Evolutionary conservation across 2,113 vertebrate genomes (phyloP).

Genomic region (Myotis yumanensis): DNA sequence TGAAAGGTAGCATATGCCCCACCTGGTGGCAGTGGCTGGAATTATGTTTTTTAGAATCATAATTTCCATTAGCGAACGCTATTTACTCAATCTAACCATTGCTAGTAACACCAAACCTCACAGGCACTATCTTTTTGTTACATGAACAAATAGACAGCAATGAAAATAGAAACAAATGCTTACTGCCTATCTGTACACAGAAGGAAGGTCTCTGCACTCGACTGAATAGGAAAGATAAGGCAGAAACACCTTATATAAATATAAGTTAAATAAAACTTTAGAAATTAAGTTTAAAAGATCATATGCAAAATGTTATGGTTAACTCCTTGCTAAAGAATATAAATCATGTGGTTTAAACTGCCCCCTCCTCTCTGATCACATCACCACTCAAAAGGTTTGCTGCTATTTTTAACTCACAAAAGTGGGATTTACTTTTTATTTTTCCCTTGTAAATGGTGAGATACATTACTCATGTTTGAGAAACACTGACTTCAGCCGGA

Average conservation of each 20-base stretch:
- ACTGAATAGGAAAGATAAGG: not conserved
- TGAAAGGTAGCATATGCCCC: not conserved
- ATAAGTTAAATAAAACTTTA: not conserved
- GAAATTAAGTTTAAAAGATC: not conserved
- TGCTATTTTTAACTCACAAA: slow-evolving; percentile 10
- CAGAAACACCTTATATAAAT: not conserved
- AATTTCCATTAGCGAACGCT: not conserved
- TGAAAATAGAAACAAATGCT: not conserved
- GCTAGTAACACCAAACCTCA: not conserved
- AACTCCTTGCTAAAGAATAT: not conserved
- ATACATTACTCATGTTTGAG: not conserved
- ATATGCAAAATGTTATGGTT: not conserved
- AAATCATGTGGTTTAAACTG: not conserved
- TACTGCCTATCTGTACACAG: not conserved
- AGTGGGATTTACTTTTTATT: not conserved
- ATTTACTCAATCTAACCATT: not conserved
- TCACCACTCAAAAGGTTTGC: not conserved
- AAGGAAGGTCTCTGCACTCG: not conserved
- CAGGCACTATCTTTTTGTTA: not conserved
- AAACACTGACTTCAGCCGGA: not conserved
- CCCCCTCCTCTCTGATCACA: not conserved
- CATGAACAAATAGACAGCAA: not conserved
- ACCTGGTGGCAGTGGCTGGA: not conserved
- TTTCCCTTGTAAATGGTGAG: not conserved
- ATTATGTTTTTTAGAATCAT: not conserved